Percentiles rank a stretch among this genome's conserved stretches.
phyloP scores from a whole-genome alignment of 2,113 vertebrate genomes.

The Pterophyllum scalare region DNA sequence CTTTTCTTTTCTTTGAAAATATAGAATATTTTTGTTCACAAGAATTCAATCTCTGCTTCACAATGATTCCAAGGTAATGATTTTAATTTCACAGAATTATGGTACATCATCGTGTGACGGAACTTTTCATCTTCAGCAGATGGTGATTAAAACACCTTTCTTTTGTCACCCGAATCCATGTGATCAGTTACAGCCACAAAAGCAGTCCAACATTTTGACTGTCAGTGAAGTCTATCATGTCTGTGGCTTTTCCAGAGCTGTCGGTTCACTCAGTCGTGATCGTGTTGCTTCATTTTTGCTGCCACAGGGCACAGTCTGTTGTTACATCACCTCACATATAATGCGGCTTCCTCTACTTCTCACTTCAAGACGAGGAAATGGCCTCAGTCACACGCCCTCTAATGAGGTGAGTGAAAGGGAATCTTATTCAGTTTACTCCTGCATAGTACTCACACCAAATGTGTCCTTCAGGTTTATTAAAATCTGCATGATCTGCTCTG shows the following conservation, averaged over 20 bases:
- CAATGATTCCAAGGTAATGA: not conserved
- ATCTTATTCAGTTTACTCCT: not conserved
- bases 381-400: not conserved
- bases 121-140: not conserved
- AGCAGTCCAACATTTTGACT: no score
- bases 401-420: not conserved
- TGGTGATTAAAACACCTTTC: no score
- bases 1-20: not conserved
- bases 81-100: not conserved
- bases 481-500: not conserved
- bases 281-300: constrained; percentile 26
- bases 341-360: constrained; percentile 15
- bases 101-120: not conserved
- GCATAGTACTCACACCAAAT: not conserved
- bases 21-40: not conserved
- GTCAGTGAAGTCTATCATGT: no score
- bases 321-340: constrained; percentile 26
- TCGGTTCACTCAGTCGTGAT: not conserved
- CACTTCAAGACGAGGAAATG: not conserved
- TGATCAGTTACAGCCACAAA: no score
- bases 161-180: no score
- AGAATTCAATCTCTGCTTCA: not conserved
- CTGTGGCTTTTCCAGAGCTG: not conserved
- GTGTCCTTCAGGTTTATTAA: not conserved
- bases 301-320: constrained; percentile 42